These are phyloP conservation scores for Lota lota DNA, from an alignment of 2,113 vertebrate species.

Conservation along the genomic window DNA sequence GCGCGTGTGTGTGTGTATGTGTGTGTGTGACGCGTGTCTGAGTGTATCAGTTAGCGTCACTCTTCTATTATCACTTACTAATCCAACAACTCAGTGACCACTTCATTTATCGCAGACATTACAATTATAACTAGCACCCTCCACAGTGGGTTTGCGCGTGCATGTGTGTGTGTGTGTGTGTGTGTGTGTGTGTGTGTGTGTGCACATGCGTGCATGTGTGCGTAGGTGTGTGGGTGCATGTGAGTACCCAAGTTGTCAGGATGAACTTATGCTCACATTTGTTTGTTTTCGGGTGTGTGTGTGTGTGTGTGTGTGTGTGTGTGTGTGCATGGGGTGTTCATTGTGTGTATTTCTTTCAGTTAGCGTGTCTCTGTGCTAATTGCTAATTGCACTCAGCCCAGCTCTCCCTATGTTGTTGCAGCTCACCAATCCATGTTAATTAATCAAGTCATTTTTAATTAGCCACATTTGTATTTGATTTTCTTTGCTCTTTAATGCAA, in stretches of 20 bases:
- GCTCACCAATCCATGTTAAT: slow-evolving; percentile 65
- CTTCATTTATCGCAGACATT: too few species aligned
- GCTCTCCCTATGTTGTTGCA: slow-evolving; percentile 9
- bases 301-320: slow-evolving; percentile 12
- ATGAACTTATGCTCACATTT: not conserved
- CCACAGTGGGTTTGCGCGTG: not conserved
- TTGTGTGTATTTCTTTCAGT: too few species aligned
- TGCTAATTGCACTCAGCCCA: slow-evolving; percentile 51
- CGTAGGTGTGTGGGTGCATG: slow-evolving; percentile 11
- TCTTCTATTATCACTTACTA: too few species aligned
- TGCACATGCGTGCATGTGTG: not conserved
- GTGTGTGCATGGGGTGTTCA: not conserved
- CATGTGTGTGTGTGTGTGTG: not conserved
- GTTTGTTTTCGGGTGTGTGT: slow-evolving; percentile 4
- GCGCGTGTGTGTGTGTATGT: slow-evolving; percentile 16
- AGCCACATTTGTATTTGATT: slow-evolving; percentile 53
- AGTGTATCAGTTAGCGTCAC: too few species aligned
- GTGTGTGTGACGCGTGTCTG: not conserved
- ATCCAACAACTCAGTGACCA: too few species aligned
- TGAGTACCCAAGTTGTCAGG: too few species aligned
- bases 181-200: not conserved
- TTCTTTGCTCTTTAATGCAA: slow-evolving; percentile 51
- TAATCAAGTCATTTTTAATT: slow-evolving; percentile 72
- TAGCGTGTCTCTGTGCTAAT: slow-evolving; percentile 28
- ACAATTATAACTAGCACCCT: too few species aligned